Evolutionary conservation across 2,888 invertebrate genomes (phyloP).

Genomic region (Lasioglossum malachurum): DNA sequence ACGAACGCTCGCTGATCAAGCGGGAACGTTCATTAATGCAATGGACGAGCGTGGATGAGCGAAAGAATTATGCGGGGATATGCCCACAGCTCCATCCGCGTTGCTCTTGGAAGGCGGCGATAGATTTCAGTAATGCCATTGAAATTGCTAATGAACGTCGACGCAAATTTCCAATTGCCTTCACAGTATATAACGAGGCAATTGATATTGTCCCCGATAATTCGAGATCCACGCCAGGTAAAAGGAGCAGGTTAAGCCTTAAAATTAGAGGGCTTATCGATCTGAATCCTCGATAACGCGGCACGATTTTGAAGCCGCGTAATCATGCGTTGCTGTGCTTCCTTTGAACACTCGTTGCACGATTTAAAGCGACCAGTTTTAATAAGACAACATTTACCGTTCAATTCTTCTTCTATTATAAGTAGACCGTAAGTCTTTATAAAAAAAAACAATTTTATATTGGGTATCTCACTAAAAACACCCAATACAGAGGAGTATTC

Average conservation of each 20-base stretch:
- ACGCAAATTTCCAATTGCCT: not conserved
- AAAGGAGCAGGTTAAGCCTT: not conserved
- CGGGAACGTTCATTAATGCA: conserved; percentile 52
- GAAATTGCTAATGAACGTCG: conserved; percentile 45
- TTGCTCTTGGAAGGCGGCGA: not conserved
- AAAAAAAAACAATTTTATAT: not conserved
- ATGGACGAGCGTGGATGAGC: conserved; percentile 10
- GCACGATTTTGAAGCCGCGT: not conserved
- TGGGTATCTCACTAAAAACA: not conserved
- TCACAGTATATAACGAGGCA: not conserved
- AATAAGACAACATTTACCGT: not conserved
- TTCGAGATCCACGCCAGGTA: not conserved
- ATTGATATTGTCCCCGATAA: not conserved
- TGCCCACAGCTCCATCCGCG: not conserved
- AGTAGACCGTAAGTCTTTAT: not conserved
- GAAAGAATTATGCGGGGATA: not conserved
- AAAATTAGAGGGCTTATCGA: not conserved
- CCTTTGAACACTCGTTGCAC: not conserved
- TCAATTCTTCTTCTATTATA: not conserved
- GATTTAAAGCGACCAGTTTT: not conserved
- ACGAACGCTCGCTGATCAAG: conserved; percentile 38
- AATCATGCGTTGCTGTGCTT: not conserved
- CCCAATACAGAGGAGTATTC: not conserved
- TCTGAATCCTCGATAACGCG: not conserved
- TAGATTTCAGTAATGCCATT: conserved; percentile 57